These are phyloP conservation scores for Drosophila cracens DNA, from an alignment of 2,888 invertebrate species.

Conservation along the genomic window DNA sequence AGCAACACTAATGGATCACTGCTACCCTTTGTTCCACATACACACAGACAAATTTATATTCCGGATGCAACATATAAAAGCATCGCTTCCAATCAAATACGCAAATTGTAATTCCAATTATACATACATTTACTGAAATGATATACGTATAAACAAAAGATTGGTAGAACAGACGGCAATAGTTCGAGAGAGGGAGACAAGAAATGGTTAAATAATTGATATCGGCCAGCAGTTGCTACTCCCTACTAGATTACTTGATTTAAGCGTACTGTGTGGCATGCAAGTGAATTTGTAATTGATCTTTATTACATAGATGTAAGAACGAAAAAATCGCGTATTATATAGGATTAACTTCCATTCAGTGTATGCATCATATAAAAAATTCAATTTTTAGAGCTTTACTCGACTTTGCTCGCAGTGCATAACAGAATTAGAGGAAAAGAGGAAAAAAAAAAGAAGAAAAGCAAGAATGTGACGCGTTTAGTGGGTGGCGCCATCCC, in stretches of 20 bases:
- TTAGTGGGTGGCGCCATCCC: conserved; percentile 1
- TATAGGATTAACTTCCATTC: conserved; percentile 16
- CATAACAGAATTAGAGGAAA: no score
- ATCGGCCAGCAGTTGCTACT: not conserved
- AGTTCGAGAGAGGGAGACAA: not conserved
- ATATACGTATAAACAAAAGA: not conserved
- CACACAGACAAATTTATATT: conserved; percentile 13
- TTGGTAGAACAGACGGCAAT: not conserved
- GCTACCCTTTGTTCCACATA: conserved; percentile 21
- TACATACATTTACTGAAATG: conserved; percentile 35
- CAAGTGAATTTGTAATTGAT: conserved; percentile 17
- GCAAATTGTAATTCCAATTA: conserved; percentile 33
- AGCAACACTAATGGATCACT: conserved; percentile 23
- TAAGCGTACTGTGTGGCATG: not conserved
- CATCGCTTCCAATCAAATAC: conserved; percentile 40
- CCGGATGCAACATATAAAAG: conserved; percentile 2
- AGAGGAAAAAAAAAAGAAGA: not conserved
- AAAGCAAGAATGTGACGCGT: not conserved
- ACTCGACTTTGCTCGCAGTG: conserved; percentile 2
- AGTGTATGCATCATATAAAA: conserved; percentile 31
- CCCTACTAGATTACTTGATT: not conserved
- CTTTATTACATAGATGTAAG: not conserved
- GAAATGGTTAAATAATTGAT: not conserved
- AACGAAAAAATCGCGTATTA: conserved; percentile 8
- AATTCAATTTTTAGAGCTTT: conserved; percentile 64